Evolutionary conservation across 2,113 vertebrate species (phyloP).

Genomic region (Dasyornis broadbenti): DNA sequence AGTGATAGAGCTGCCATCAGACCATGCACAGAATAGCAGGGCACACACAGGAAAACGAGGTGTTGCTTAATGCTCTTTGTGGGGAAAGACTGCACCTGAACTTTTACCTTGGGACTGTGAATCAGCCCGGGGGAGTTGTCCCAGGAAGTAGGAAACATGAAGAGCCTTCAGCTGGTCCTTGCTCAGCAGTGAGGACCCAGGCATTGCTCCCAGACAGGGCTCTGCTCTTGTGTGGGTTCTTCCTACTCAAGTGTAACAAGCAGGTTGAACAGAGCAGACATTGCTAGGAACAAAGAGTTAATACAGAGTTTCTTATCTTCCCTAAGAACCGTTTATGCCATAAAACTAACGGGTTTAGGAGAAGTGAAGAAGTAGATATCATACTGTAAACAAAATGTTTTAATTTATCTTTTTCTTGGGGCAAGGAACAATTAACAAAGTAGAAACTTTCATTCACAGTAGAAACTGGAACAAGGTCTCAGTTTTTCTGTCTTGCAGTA

Average conservation of each 20-base stretch:
- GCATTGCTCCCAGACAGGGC: neutral
- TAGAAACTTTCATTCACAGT: neutral
- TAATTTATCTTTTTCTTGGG: neutral
- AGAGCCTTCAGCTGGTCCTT: neutral
- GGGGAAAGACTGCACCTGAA: neutral
- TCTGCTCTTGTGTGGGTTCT: rapidly evolving
- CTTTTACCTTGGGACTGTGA: neutral
- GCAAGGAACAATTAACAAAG: neutral
- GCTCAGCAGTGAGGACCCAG: neutral
- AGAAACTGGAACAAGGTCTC: neutral
- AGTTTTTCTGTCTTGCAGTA: neutral
- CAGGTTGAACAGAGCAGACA: neutral
- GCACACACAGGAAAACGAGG: neutral
- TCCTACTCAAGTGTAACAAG: rapidly evolving
- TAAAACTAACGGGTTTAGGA: neutral
- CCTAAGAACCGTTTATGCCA: neutral
- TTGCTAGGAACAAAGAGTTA: neutral
- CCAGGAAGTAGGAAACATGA: neutral
- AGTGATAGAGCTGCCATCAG: neutral
- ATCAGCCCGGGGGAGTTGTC: neutral
- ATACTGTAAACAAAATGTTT: neutral
- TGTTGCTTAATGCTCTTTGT: neutral
- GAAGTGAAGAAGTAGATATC: neutral
- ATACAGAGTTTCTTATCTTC: neutral
- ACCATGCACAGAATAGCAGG: neutral